Evolutionary conservation across 2,113 vertebrate species (phyloP).

Genomic region (Aldabrachelys gigantea): DNA sequence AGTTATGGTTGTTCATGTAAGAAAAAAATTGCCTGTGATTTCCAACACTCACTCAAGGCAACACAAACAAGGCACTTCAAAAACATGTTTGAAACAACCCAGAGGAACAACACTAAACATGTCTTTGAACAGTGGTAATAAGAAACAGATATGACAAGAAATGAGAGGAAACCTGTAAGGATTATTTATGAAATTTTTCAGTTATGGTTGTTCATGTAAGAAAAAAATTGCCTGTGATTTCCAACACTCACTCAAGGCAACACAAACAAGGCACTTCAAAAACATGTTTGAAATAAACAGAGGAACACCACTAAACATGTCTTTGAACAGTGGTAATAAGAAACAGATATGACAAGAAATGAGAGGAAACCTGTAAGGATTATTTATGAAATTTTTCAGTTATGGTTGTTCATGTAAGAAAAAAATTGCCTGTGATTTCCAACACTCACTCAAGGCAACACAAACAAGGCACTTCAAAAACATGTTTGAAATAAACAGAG

Average conservation of each 20-base stretch:
- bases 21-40: not conserved
- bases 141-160: conserved; percentile 28
- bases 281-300: conserved; percentile 52
- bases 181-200: conserved; percentile 17
- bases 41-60: not conserved
- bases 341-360: conserved; percentile 17
- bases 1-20: conserved; percentile 45
- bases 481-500: conserved; percentile 47
- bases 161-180: not conserved
- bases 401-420: conserved; percentile 19
- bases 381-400: conserved; percentile 48
- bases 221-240: conserved; percentile 1
- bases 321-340: conserved; percentile 54
- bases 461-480: conserved; percentile 57
- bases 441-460: not conserved
- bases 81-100: conserved; percentile 43
- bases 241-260: not conserved
- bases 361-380: not conserved
- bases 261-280: conserved; percentile 52
- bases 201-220: conserved; percentile 42
- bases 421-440: conserved; percentile 11
- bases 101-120: conserved; percentile 33
- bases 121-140: conserved; percentile 48
- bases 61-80: conserved; percentile 50
- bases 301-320: conserved; percentile 28